Evolutionary conservation across 2,797 vertebrate species (phyloP).

Genomic region (Lepilemur ruficaudatus): DNA sequence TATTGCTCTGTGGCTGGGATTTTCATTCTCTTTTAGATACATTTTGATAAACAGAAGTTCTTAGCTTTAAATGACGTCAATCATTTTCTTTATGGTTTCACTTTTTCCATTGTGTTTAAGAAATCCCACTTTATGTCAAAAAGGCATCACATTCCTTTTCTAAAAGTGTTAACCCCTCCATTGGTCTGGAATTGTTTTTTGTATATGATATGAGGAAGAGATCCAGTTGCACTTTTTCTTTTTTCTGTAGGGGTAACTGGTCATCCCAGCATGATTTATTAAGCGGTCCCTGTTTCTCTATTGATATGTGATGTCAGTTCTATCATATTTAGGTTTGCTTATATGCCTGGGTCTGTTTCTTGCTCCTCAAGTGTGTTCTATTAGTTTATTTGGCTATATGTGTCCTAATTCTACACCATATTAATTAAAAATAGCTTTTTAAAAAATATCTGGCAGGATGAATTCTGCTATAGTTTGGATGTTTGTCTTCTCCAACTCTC

Average conservation of each 20-base stretch:
- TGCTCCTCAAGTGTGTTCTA: background rate
- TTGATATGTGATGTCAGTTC: background rate
- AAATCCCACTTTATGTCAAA: background rate
- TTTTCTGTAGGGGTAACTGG: background rate
- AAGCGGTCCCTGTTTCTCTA: background rate
- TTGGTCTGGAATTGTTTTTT: background rate
- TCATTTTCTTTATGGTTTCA: background rate
- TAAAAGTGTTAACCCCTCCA: background rate
- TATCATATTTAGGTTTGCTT: background rate
- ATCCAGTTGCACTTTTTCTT: background rate
- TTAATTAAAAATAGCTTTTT: background rate
- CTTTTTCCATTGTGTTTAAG: background rate
- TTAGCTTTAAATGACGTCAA: background rate
- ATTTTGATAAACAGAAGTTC: background rate
- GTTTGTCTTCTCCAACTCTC: background rate
- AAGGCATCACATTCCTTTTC: background rate
- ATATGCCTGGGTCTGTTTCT: background rate
- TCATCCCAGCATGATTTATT: background rate
- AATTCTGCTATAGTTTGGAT: background rate
- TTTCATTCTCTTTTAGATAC: background rate
- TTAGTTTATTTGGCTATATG: background rate
- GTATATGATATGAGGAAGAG: background rate
- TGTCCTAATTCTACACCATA: background rate
- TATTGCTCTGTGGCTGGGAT: background rate
- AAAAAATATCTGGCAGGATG: background rate